Conservation (phyloP, 2,113 vertebrate species). For the Plecotus auritus region DNA sequence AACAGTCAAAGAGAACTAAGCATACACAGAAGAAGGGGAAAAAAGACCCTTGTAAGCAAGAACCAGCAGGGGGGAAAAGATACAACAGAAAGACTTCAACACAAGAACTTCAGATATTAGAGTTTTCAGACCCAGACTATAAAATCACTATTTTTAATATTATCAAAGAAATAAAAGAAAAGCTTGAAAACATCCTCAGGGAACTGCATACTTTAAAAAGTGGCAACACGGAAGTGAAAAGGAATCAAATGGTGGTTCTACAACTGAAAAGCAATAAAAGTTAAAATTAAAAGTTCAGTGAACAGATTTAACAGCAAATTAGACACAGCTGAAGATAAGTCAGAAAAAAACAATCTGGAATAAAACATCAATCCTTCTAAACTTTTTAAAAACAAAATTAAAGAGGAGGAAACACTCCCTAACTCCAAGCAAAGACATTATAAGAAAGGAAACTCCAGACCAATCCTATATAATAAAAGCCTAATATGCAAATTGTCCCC, state of each 20-base stretch:
- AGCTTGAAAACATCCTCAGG: not conserved
- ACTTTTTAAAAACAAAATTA: not conserved
- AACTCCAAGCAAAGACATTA: not conserved
- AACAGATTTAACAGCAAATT: slow-evolving; percentile 7
- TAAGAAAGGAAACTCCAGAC: not conserved
- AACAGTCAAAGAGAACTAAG: not conserved
- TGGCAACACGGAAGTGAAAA: not conserved
- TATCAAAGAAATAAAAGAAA: slow-evolving; percentile 2
- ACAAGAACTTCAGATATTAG: not conserved
- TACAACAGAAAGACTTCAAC: not conserved
- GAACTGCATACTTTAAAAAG: not conserved
- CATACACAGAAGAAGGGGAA: not conserved
- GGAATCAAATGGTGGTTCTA: not conserved
- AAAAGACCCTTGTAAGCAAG: not conserved
- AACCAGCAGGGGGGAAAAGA: not conserved
- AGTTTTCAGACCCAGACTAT: not conserved
- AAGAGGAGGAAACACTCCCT: not conserved
- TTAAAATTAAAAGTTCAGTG: not conserved
- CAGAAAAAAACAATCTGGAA: not conserved
- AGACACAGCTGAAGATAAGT: not conserved
- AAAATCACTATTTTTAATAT: slow-evolving; percentile 5
- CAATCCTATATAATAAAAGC: not conserved
- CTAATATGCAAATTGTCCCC: too few relatives aligned
- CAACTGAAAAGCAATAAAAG: not conserved
- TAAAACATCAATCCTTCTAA: not conserved